Base-by-base conservation (phyloP, 2,797 vertebrate genomes). In the Melanotaenia nigrans region DNA sequence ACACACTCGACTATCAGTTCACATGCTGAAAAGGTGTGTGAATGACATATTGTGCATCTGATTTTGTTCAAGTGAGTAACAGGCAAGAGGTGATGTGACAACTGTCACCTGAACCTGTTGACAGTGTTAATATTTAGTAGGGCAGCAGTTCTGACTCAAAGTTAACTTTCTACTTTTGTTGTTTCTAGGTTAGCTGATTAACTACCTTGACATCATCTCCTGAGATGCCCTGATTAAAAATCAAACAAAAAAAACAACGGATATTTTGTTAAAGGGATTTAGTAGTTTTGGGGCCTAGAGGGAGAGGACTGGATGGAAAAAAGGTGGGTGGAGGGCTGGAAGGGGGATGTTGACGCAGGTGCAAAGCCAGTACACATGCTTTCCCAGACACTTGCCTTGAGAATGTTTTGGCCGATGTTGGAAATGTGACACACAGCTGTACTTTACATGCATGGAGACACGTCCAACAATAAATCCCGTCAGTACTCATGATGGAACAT, bases 21-120 rank as follows among this genome's bases (percentile, higher is more conserved):
- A 61, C 64, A 5, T 74, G 58, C 9, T 18, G 10, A 49, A 3
- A 68, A 57, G 20, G 10, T 38, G 58, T 36, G 61, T 57, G 77
- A 71, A 54, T 40, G 14, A 32, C 9, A 2, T 51, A 65, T 49
- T 25, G 24, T 57, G 55, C 49, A 47, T 47, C 33, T 33, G 38
- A 22, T 56, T 18, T 49, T 51, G 56, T 55, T 55, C 33, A 61
- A 6, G 22, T 35, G 47, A 71, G 59, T 65, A 49, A 58, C 40
- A 63, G 30, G 47, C 54, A 38, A 25, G 57, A n/a, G 5, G 38
- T 33, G 56, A 12, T 0, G 3, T 79, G 66, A 68, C 67, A 24
- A n/a, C 40, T 42, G 68, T 78, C 81, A 55, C 71, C 78, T 79
- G 73, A 76, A 55, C 65, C 69, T 75, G 68, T 80, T 85, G 68